A percentile compares a stretch with the other conserved stretches of the same genome.
phyloP scores from a whole-genome alignment of 2,113 vertebrate species.

The Synodontis membranacea region DNA sequence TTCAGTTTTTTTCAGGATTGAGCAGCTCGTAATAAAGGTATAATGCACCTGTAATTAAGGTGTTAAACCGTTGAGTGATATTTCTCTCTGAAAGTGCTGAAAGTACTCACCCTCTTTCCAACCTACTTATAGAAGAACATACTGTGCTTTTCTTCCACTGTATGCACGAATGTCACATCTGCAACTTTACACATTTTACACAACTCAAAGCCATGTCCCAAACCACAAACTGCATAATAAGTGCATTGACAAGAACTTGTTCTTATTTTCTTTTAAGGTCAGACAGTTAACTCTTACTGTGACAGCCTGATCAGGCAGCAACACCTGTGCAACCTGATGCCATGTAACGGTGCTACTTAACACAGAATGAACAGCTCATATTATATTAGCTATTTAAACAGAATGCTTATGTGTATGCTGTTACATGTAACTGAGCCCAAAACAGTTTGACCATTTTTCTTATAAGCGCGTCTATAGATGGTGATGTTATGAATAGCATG shows the following conservation, averaged over 20 bases:
- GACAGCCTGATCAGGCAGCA: background rate
- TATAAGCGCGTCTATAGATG: slow-evolving; percentile 9
- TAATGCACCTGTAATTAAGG: too few relatives aligned
- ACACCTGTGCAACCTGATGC: background rate
- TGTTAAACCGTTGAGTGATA: too few relatives aligned
- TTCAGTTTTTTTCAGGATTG: too few relatives aligned
- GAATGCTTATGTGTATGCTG: background rate
- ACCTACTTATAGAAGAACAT: background rate
- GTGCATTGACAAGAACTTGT: background rate
- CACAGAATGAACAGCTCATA: background rate
- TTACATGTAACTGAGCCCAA: background rate
- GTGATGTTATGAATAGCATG: slow-evolving; percentile 25
- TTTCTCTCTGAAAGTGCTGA: too few relatives aligned
- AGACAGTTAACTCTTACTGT: background rate
- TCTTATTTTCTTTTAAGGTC: background rate
- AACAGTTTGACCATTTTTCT: background rate
- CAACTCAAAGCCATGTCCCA: background rate
- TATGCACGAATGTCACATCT: background rate
- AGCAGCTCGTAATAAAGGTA: too few relatives aligned
- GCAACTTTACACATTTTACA: background rate
- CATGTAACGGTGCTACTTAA: background rate
- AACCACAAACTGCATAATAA: background rate
- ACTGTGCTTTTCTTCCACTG: background rate
- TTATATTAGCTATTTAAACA: background rate
- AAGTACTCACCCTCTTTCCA: background rate